Base-by-base conservation (phyloP, 2,888 invertebrate species). In the Rhyacophila evoluta region DNA sequence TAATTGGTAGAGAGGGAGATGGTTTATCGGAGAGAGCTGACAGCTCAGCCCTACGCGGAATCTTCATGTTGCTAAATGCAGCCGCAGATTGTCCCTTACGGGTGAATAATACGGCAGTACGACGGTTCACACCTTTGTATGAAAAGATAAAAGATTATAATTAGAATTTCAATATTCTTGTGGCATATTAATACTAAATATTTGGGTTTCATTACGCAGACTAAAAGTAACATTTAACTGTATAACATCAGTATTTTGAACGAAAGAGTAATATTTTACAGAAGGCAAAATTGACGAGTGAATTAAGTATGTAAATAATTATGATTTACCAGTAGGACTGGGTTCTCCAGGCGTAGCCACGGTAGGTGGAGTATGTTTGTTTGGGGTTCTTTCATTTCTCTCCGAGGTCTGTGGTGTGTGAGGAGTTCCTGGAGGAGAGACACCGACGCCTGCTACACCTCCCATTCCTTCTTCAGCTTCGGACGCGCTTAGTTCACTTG, bases 31-130 rank as follows among this genome's bases (percentile, higher is more conserved):
- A 29, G 8, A 81, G 71, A 1, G 77, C 78, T 0, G 79, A n/a
- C 11, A 81, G 71, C 33, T 81, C 80, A 3, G 79, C 71, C 37
- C 81, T 36, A 10, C 78, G 55, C 8, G 81, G 81, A 19, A 80
- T 41, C 15, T 76, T 72, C 5, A 75, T 25, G 70, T 72, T 76
- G 69, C 78, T 77, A 55, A 88, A 84, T 80, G 88, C 88, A 0
- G 92, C 92, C 79, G 89, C 88, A 1, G 92, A 92, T 84, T 92
- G 92, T 1, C 93, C 93, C 86, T 95, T 95, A 71, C 94, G 90
- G 8, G 94, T 94, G 84, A 95, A 93, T 33, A 95, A 86, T 28
- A 95, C 95, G n/a, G 95, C 94, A 25, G 83, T 85, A 83, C 87
- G 87, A 33, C 86, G 86, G 84, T 86, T 82, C 11, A 83, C 82